Evolutionary conservation across 2,797 vertebrate genomes (phyloP).

Genomic region (Eurystomus glaucurus): DNA sequence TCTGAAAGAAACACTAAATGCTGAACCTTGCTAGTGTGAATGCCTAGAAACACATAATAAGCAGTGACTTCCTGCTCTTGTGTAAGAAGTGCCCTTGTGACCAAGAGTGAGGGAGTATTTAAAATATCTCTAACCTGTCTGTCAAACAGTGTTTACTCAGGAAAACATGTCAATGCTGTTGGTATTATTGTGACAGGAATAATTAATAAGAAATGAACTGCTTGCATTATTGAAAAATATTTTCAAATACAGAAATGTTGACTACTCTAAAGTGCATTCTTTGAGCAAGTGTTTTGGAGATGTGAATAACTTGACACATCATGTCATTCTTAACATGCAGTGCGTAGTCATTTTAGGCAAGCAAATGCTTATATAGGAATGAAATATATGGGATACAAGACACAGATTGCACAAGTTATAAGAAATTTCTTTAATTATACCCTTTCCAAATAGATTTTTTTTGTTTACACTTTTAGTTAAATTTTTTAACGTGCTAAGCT

Average conservation of each 20-base stretch:
- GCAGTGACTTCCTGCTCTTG: neutral
- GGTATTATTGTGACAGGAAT: neutral
- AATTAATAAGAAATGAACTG: slow-evolving; percentile 3
- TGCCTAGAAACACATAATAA: neutral
- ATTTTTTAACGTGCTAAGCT: neutral
- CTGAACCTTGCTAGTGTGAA: neutral
- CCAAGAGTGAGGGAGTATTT: neutral
- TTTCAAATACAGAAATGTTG: neutral
- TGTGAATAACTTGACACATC: neutral
- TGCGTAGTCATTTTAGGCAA: neutral
- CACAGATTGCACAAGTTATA: neutral
- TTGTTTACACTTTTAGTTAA: neutral
- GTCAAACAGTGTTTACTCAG: neutral
- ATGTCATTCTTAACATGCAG: neutral
- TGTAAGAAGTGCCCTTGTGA: neutral
- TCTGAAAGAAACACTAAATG: neutral
- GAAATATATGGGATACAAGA: neutral
- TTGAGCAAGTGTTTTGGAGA: neutral
- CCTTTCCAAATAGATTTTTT: neutral
- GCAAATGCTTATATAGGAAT: neutral
- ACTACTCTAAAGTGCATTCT: neutral
- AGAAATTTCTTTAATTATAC: neutral
- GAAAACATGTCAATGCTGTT: neutral
- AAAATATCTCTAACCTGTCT: neutral
- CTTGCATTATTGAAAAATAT: slow-evolving; percentile 10